Evolutionary conservation across 2,113 vertebrate genomes (phyloP).

Genomic region (Lamprotornis superbus): DNA sequence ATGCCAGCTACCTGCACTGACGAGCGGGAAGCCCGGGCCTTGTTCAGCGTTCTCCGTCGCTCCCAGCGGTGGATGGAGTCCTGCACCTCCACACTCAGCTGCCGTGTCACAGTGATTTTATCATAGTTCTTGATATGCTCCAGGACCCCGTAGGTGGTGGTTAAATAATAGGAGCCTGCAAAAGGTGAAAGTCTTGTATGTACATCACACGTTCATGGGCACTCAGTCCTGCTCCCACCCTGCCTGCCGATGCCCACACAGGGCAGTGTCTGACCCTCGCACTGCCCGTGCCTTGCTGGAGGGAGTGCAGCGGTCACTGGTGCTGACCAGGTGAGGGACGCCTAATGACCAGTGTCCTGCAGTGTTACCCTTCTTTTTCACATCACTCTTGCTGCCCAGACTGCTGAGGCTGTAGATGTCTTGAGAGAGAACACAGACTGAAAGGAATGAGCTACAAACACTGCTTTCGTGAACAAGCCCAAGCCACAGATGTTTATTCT

Average conservation of each 20-base stretch:
- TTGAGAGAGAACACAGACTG: background rate
- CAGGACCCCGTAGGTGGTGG: constrained; percentile 92
- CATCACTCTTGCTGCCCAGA: background rate
- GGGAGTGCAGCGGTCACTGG: background rate
- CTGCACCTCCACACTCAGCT: constrained; percentile 93
- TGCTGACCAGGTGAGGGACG: background rate
- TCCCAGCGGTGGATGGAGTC: constrained; percentile 98
- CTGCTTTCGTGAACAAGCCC: background rate
- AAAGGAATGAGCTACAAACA: background rate
- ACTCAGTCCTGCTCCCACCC: background rate
- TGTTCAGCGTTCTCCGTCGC: constrained; percentile 89
- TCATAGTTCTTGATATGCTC: constrained; percentile 95
- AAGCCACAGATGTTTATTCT: background rate
- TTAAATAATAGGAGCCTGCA: constrained; percentile 93
- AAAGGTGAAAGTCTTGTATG: background rate
- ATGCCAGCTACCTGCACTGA: constrained; percentile 80
- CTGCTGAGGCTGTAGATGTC: background rate
- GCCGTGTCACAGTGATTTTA: constrained; percentile 86
- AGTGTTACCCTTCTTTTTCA: background rate
- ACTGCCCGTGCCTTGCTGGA: fast-evolving
- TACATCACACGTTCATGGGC: background rate
- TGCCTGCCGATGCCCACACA: background rate
- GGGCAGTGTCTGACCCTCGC: background rate
- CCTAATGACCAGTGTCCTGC: background rate
- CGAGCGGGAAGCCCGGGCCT: constrained; percentile 79